These are phyloP conservation scores for Sminthurinus aureus DNA, from an alignment of 2,888 invertebrate genomes.

Conservation along the genomic window DNA sequence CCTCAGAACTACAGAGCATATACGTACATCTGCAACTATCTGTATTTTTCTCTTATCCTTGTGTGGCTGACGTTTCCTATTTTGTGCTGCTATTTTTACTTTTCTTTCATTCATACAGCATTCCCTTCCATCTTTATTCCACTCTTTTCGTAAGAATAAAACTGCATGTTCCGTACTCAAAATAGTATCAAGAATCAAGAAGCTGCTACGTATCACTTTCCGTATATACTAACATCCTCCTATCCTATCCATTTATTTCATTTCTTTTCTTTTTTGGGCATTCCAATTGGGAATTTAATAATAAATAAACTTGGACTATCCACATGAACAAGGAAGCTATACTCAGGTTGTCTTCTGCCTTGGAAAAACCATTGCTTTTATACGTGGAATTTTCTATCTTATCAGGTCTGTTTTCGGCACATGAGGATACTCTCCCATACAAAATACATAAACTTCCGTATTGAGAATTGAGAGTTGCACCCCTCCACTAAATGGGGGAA, in stretches of 20 bases:
- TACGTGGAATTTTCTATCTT: slow-evolving; percentile 22
- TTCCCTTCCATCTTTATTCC: neutral
- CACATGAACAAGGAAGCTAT: neutral
- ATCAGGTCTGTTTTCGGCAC: neutral
- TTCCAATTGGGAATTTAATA: slow-evolving; percentile 59
- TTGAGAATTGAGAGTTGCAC: neutral
- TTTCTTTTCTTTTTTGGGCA: slow-evolving; percentile 54
- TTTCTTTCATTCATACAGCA: neutral
- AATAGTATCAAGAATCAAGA: neutral
- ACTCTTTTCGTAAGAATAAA: neutral
- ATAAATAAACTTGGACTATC: slow-evolving; percentile 39
- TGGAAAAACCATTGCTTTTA: slow-evolving; percentile 13
- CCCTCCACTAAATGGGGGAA: neutral
- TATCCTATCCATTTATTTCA: slow-evolving; percentile 17
- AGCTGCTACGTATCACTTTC: neutral
- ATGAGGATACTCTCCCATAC: neutral
- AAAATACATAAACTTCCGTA: neutral
- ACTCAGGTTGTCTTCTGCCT: slow-evolving; percentile 17
- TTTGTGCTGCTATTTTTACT: neutral
- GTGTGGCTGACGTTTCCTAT: neutral
- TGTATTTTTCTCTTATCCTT: neutral
- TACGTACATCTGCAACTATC: neutral
- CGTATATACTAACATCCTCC: neutral
- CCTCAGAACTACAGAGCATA: neutral
- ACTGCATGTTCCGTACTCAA: neutral